Evolutionary conservation across 2,113 vertebrate genomes (phyloP).

Genomic region (Phaethornis superciliosus): DNA sequence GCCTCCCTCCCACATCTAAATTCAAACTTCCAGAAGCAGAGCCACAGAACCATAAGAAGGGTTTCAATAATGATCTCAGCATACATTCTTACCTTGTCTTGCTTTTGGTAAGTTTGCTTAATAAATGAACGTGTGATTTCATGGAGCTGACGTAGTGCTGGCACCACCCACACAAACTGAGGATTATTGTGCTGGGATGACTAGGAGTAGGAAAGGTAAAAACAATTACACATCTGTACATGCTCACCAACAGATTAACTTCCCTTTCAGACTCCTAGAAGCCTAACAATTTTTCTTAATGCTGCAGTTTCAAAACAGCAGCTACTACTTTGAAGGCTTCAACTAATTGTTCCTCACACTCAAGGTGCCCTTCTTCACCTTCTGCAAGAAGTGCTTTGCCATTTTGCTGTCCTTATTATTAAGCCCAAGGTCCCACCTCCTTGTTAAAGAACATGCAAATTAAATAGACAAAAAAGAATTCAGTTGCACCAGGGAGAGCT

Average conservation of each 20-base stretch:
- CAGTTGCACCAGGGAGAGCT: background rate
- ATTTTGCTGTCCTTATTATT: background rate
- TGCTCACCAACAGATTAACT: background rate
- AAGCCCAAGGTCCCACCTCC: slow-evolving; percentile 28
- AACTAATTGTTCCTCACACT: background rate
- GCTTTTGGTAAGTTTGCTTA: slow-evolving; percentile 98
- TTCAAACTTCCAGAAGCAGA: background rate
- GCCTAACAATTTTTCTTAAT: background rate
- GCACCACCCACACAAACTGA: slow-evolving; percentile 96
- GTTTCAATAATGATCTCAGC: background rate
- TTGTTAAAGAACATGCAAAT: slow-evolving; percentile 61
- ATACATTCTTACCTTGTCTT: slow-evolving; percentile 91
- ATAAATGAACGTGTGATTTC: slow-evolving; percentile 98
- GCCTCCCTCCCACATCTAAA: background rate
- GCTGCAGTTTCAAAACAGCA: background rate
- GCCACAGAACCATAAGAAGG: background rate
- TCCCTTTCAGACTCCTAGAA: slow-evolving; percentile 7
- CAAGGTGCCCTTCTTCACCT: background rate
- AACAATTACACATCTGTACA: slow-evolving; percentile 52
- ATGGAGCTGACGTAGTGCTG: slow-evolving; percentile 95
- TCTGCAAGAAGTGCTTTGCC: background rate
- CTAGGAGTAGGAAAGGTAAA: slow-evolving; percentile 75
- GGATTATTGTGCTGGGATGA: slow-evolving; percentile 94
- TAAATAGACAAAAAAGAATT: slow-evolving; percentile 23
- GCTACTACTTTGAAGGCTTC: background rate